Percentiles rank a stretch among this genome's conserved stretches.
Evolutionary conservation across 2,888 invertebrate species (phyloP).

Genomic region (Drosophila colorata): DNA sequence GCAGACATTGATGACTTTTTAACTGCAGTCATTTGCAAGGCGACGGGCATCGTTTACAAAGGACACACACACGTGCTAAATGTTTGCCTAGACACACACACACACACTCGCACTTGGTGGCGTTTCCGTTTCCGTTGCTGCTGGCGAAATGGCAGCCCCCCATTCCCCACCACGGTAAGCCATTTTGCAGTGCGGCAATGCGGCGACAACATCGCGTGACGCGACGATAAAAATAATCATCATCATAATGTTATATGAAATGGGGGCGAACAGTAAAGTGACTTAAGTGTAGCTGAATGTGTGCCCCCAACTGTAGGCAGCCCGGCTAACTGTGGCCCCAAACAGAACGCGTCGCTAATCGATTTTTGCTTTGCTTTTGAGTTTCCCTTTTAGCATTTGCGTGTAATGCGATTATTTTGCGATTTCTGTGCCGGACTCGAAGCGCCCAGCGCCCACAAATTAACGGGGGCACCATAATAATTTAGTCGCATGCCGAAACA

Average conservation of each 20-base stretch:
- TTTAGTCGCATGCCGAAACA: slow-evolving; percentile 52
- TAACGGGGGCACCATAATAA: slow-evolving; percentile 74
- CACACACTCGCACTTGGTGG: slow-evolving; percentile 34
- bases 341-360: slow-evolving; percentile 60
- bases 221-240: slow-evolving; percentile 72
- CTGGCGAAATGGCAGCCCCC: slow-evolving; percentile 31
- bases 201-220: slow-evolving; percentile 82
- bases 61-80: slow-evolving; percentile 31
- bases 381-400: slow-evolving; percentile 21
- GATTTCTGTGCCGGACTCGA: slow-evolving; percentile 49
- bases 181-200: slow-evolving; percentile 52
- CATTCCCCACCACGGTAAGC: slow-evolving; percentile 2
- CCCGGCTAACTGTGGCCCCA: not conserved
- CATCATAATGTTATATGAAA: slow-evolving; percentile 68
- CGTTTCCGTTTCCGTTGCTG: slow-evolving; percentile 71
- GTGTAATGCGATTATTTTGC: slow-evolving; percentile 72
- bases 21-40: slow-evolving; percentile 83
- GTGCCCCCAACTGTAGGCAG: slow-evolving; percentile 33
- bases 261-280: slow-evolving; percentile 32
- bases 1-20: slow-evolving; percentile 84
- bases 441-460: slow-evolving; percentile 57
- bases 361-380: slow-evolving; percentile 66
- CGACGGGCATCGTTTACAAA: slow-evolving; percentile 53
- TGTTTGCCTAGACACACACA: slow-evolving; percentile 46
- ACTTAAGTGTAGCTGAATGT: slow-evolving; percentile 48